These are phyloP conservation scores for Ectropis grisescens DNA, from an alignment of 1,140 invertebrate genomes.

Conservation along the genomic window DNA sequence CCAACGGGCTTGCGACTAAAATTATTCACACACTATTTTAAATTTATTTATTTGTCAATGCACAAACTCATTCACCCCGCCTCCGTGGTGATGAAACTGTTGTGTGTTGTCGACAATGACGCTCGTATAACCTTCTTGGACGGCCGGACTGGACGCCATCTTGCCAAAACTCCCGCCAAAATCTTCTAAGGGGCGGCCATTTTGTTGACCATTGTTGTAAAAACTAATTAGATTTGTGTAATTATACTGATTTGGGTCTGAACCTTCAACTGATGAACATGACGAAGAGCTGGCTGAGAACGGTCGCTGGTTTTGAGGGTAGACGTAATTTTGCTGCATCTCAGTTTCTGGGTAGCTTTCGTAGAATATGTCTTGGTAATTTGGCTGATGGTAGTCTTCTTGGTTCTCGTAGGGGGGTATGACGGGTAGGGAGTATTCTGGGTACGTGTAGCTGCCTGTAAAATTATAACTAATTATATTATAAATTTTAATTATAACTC, in stretches of 20 bases:
- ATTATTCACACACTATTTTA: too few species aligned
- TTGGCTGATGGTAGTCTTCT: constrained; percentile 50
- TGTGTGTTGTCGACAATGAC: constrained; percentile 66
- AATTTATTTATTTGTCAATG: too few species aligned
- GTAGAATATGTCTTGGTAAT: constrained; percentile 54
- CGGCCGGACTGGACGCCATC: constrained; percentile 31
- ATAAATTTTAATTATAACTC: too few species aligned
- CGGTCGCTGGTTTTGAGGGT: constrained; percentile 45
- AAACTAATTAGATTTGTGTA: constrained; percentile 60
- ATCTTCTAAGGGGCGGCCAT: constrained; percentile 37
- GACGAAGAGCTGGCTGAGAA: constrained; percentile 61
- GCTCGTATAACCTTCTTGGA: constrained; percentile 52
- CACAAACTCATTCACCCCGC: constrained; percentile 53
- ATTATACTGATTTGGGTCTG: constrained; percentile 40
- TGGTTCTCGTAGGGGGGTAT: constrained; percentile 40
- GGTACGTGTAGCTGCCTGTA: constrained; percentile 32
- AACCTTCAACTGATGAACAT: constrained; percentile 58
- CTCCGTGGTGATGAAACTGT: constrained; percentile 53
- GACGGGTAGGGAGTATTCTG: constrained; percentile 43
- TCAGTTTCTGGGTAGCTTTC: constrained; percentile 50
- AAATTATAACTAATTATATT: too few species aligned
- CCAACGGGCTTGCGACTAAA: too few species aligned
- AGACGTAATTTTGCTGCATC: constrained; percentile 31
- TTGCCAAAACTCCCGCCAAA: constrained; percentile 42
- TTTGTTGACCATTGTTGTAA: constrained; percentile 33